A percentile compares a stretch with the other conserved stretches of the same genome.
phyloP scores from a whole-genome alignment of 2,888 invertebrate species.

The Tipula confusa region DNA sequence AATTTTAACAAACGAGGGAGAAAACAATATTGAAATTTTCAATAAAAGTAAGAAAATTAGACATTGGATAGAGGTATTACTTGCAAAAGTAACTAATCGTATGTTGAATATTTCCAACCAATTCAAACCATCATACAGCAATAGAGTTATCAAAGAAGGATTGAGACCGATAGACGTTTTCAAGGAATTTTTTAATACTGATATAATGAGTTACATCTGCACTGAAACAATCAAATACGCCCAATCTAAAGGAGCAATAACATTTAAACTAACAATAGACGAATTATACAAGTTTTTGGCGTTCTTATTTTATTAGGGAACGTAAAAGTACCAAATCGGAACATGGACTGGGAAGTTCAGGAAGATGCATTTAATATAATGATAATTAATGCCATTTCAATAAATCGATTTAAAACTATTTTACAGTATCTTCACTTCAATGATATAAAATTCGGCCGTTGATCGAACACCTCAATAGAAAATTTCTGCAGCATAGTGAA shows the following conservation, averaged over 20 bases:
- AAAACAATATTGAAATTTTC: neutral
- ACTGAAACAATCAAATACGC: neutral
- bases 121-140: no score
- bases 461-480: slow-evolving; percentile 35
- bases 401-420: neutral
- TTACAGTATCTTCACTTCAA: slow-evolving; percentile 32
- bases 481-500: slow-evolving; percentile 32
- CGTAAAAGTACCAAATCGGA: neutral
- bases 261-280: neutral
- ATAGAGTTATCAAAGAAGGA: neutral
- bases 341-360: neutral
- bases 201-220: neutral
- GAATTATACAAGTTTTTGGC: neutral
- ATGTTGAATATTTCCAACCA: no score
- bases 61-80: no score
- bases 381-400: neutral
- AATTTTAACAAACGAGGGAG: neutral
- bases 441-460: slow-evolving; percentile 37
- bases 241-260: neutral
- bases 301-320: neutral
- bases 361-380: neutral
- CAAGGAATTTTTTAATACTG: neutral
- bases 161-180: no score
- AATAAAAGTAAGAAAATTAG: neutral
- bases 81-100: no score